Evolutionary conservation across 2,888 invertebrate genomes (phyloP).

Genomic region (Hanleya hanleyi): DNA sequence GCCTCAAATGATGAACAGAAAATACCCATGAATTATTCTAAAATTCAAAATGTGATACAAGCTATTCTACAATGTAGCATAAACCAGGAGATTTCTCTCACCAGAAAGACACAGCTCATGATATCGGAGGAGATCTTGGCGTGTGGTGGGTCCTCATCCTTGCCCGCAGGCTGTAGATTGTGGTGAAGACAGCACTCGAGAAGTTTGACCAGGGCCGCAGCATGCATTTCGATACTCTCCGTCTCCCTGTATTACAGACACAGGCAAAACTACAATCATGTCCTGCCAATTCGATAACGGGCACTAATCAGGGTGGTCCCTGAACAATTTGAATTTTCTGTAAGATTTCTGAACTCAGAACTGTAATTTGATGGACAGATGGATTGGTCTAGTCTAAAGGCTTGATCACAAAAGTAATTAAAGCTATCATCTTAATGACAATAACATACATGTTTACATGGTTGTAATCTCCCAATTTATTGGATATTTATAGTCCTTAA

Average conservation of each 20-base stretch:
- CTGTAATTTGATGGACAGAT: background rate
- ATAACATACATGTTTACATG: no score
- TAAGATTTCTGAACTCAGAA: background rate
- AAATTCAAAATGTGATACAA: no score
- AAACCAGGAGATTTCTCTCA: constrained; percentile 43
- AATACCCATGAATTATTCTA: no score
- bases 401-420: no score
- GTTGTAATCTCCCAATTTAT: no score
- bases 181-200: constrained; percentile 91
- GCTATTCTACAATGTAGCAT: no score
- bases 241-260: constrained; percentile 82
- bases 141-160: constrained; percentile 93
- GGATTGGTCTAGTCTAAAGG: background rate
- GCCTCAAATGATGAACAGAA: no score
- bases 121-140: constrained; percentile 97
- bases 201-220: constrained; percentile 86
- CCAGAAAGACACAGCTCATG: constrained; percentile 94
- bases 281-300: background rate
- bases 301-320: background rate
- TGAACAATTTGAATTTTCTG: background rate
- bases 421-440: no score
- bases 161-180: constrained; percentile 84
- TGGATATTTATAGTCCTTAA: no score
- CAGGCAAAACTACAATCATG: background rate
- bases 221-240: constrained; percentile 88